Evolutionary conservation across 1,140 invertebrate species (phyloP), one percentile per base, ranked within the genome.

Genomic region (Saccostrea echinata): DNA sequence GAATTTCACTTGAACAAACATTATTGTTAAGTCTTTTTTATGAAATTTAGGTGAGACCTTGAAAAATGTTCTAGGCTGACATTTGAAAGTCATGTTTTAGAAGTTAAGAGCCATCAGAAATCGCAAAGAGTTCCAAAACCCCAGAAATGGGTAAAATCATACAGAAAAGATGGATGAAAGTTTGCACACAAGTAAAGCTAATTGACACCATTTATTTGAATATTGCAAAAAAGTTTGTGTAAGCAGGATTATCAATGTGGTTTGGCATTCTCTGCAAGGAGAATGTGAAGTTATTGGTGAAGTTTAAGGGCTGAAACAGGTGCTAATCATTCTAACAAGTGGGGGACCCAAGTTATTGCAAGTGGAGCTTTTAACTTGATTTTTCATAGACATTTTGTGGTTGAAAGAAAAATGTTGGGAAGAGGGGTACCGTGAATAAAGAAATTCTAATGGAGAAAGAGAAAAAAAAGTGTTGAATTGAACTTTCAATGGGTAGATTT

Each of bases 161-260:
- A 16, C 9, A 61, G 16, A 6, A 21, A 61, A 6, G 55, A 61
- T 61, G 55, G 55, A 21, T 61, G 55, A 61, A 61, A 61, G 18
- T 61, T 61, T 18, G 21, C 13, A 18, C 21, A 76, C 13, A 76
- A 16, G 27, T 16, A 3, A 30, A 30, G 68, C 68, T 76, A 64
- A 30, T 27, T 57, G 76, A 86, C 85, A 86, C 35, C 33, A 53
- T 52, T 80, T 81, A 81, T 76, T 55, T 35, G 76, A 86, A 24
- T 43, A 35, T 57, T 82, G 55, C 57, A 80, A 30, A 61, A 86
- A 76, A 71, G 0, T 30, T 76, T 76, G 11, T 76, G 27, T 30
- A 30, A 76, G 68, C 68, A 27, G 16, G 68, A 16, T 76, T 12
- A 33, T 33, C 68, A 33, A 30, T 76, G 68, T 16, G 24, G 11